Percentiles rank a stretch among this genome's conserved stretches.
Evolutionary conservation across 1,140 invertebrate genomes (phyloP).

Genomic region (Mercenaria mercenaria): DNA sequence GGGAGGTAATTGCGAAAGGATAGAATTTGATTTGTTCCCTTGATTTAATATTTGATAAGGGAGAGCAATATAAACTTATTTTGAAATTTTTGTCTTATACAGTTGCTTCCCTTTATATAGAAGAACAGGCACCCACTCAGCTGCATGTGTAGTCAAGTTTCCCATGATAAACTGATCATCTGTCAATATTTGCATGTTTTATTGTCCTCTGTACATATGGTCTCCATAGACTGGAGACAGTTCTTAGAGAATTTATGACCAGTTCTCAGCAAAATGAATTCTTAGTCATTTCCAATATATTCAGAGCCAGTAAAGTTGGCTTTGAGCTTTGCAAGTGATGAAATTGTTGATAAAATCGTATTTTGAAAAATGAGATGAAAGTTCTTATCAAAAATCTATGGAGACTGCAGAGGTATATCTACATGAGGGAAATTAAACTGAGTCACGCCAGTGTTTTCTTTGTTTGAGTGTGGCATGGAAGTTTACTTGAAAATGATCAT

Average conservation of each 20-base stretch:
- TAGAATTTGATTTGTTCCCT: no score
- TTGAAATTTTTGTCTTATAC: not conserved
- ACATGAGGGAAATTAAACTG: not conserved
- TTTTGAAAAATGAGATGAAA: conserved; percentile 20
- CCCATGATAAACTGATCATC: not conserved
- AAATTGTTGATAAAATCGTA: not conserved
- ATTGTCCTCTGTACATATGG: not conserved
- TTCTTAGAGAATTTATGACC: not conserved
- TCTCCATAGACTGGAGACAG: not conserved
- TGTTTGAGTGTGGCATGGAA: not conserved
- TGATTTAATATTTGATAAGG: not conserved
- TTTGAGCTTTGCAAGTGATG: no score
- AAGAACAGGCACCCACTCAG: no score
- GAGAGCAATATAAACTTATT: not conserved
- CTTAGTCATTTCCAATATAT: not conserved
- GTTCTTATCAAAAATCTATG: not conserved
- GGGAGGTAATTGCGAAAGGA: no score
- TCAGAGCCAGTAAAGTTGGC: not conserved
- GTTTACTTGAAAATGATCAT: conserved; percentile 4
- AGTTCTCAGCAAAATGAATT: not conserved
- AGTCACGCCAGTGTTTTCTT: not conserved
- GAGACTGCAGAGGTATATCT: not conserved
- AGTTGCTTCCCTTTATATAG: not conserved
- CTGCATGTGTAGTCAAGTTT: not conserved
- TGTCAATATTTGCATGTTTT: conserved; percentile 23